Conservation (phyloP, 2,888 invertebrate genomes). For the Yponomeuta cagnagella region DNA sequence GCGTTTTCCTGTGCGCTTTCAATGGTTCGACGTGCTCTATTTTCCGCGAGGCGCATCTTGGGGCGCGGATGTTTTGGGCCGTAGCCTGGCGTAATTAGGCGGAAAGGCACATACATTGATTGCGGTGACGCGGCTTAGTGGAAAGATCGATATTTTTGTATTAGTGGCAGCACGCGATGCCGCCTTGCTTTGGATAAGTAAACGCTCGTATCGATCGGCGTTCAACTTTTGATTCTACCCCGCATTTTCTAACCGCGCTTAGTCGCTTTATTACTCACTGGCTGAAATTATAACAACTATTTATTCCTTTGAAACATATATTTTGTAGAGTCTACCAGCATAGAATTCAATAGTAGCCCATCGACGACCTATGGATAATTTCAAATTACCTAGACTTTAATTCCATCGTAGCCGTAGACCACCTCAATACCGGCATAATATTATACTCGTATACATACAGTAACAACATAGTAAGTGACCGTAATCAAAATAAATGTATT, state of each 20-base stretch:
- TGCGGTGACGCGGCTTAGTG: constrained; percentile 73
- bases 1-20: constrained; percentile 73
- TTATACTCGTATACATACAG: too few relatives aligned
- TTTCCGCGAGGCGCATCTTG: constrained; percentile 56
- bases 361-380: too few relatives aligned
- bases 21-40: constrained; percentile 69
- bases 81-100: constrained; percentile 72
- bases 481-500: too few relatives aligned
- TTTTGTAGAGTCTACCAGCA: not conserved
- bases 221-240: not conserved
- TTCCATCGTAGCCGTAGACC: too few relatives aligned
- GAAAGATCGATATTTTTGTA: constrained; percentile 74
- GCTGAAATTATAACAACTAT: not conserved
- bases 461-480: too few relatives aligned
- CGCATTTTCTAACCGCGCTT: not conserved
- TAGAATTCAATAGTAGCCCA: too few relatives aligned
- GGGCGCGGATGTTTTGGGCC: constrained; percentile 61
- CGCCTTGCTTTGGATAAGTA: constrained; percentile 63
- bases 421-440: too few relatives aligned
- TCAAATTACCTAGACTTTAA: too few relatives aligned
- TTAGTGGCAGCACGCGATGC: constrained; percentile 71
- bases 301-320: not conserved
- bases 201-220: constrained; percentile 59
- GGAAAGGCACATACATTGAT: constrained; percentile 75
- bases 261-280: not conserved